These are phyloP conservation scores for Xestia sexstrigata DNA, from an alignment of 2,888 invertebrate genomes.

Conservation along the genomic window DNA sequence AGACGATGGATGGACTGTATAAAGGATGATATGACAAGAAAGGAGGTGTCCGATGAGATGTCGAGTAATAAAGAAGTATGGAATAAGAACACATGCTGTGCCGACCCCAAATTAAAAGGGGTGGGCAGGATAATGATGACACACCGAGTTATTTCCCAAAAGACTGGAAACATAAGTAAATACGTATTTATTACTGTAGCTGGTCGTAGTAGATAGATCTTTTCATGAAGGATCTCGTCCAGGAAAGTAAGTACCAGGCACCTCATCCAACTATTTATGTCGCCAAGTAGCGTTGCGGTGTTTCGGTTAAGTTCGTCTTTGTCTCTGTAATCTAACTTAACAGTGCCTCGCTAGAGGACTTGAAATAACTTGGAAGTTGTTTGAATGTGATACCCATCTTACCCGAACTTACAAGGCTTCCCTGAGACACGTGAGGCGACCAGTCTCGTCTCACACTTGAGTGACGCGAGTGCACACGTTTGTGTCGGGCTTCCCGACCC, in stretches of 20 bases:
- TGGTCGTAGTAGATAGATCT: not conserved
- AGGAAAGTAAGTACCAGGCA: not conserved
- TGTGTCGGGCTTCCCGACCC: slow-evolving; percentile 77
- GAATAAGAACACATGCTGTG: no score
- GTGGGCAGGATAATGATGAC: no score
- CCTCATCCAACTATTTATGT: not conserved
- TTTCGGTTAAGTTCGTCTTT: not conserved
- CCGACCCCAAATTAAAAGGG: no score
- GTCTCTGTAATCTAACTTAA: not conserved
- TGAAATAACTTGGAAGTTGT: slow-evolving; percentile 52
- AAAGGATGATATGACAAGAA: no score
- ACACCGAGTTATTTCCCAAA: not conserved
- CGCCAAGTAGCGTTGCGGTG: not conserved
- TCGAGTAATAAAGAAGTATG: no score
- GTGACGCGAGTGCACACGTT: slow-evolving; percentile 71
- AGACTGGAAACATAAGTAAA: not conserved
- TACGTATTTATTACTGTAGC: not conserved
- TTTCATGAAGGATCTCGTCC: not conserved
- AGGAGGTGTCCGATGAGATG: no score
- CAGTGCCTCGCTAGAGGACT: not conserved
- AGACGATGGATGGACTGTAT: no score
- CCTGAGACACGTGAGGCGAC: slow-evolving; percentile 75
- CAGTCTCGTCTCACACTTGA: slow-evolving; percentile 81
- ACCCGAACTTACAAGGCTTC: slow-evolving; percentile 75
- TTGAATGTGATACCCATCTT: slow-evolving; percentile 68